Base-by-base conservation (phyloP, 1,140 invertebrate species). In the Fopius arisanus region DNA sequence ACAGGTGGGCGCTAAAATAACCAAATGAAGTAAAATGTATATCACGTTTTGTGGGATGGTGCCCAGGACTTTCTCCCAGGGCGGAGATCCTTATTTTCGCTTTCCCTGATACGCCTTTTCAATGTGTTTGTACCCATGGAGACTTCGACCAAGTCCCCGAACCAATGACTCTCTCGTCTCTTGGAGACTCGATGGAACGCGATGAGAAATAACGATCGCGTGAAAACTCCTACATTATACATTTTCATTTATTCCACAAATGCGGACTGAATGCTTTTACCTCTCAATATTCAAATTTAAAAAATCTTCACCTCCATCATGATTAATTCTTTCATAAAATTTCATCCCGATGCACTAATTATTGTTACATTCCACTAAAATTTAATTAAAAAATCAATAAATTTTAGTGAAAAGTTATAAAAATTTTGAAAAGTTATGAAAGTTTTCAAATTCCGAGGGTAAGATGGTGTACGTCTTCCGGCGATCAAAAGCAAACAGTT, bases 31-130 rank as follows among this genome's bases (percentile, higher is more conserved):
- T 75, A 77, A 76, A 75, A 77, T 75, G 70, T 74, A 70, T 73
- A 48, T 41, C 70, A 73, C 54, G 78, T 70, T 43, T n/a, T 26
- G 51, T 48, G 70, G 26, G 63, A 70, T 69, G 70, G 67, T 65
- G 70, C 54, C 69, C 70, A 80, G 77, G 80, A 83, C 82, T 84
- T 84, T 83, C 82, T 81, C 82, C 75, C 76, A 66, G 65, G 67
- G 70, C 77, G 77, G 78, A 75, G 78, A 84, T 84, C 79, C 80
- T 84, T 83, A 76, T 74, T 75, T 75, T 80, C 77, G 76, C 82
- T 84, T 84, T 84, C 82, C 81, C 82, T 81, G 81, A 80, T 81
- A 76, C 59, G 65, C 67, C 62, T 72, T 19, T 70, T 59, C 54
- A 23, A 59, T 59, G 54, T 59, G 54, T 59, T 59, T 59, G 54